Base-by-base conservation (phyloP, 1,140 invertebrate genomes). In the Drosophila yakuba region DNA sequence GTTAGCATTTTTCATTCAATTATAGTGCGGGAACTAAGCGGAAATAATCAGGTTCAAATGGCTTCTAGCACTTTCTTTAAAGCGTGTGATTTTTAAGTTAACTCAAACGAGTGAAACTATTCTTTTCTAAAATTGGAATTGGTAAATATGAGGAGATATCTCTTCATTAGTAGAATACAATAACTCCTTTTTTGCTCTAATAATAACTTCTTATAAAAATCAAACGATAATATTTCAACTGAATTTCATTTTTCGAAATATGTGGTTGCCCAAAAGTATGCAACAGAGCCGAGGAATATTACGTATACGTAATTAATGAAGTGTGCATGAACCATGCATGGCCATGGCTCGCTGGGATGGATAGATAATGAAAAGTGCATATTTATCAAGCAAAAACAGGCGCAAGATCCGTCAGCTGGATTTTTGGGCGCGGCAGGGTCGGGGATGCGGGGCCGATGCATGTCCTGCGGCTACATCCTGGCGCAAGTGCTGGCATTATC, bases 401-500 rank as follows among this genome's bases (percentile, higher is more conserved):
- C 74, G 66, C 80, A 89, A 74, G 80, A 83, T 80, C 68, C 58
- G 36, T 35, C 28, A 32, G 10, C 38, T 23, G 14, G n/a, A 32
- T 28, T 7, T 51, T 51, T 11, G 48, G 48, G n/a, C 3, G 48
- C 48, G 48, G 28, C 48, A 51, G 61, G 47, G 55, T n/a, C 17
- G 10, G 51, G 45, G 25, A 5, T 15, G 45, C 20, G 17, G 17
- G 14, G 25, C 25, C 44, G 32, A 28, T 50, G 23, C 44, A 55
- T 58, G 15, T 60, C 32, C 59, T 59, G 75, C 60, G 61, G 68
- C 52, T 38, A 43, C 66, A 50, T 74, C 60, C 62, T 68, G 59
- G 52, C 62, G 76, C 77, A 73, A 89, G 72, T 89, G 68, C 77
- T 72, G 61, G 52, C 66, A 77, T 56, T 74, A 74, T 73, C 64